A percentile compares a stretch with the other conserved stretches of the same genome.
These are phyloP conservation scores for Gambusia yucatana DNA, from an alignment of 2,797 vertebrate genomes.

Conservation along the genomic window DNA sequence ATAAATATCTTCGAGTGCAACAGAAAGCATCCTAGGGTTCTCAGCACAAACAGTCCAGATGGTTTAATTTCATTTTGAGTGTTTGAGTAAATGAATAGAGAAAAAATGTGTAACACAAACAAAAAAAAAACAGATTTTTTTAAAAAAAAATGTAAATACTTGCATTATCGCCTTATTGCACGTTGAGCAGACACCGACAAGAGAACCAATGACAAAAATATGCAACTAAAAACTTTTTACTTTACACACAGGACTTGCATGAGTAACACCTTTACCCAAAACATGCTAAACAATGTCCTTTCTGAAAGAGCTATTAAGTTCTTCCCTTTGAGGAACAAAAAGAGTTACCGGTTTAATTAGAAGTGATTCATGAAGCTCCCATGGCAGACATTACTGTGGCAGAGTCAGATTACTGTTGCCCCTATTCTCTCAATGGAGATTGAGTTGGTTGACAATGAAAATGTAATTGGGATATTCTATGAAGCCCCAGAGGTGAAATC, in stretches of 20 bases:
- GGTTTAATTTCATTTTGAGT: not conserved
- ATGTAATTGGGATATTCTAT: conserved; percentile 60
- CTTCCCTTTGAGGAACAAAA: conserved; percentile 34
- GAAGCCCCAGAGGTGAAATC: conserved; percentile 60
- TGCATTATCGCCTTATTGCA: not conserved
- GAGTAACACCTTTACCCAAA: conserved; percentile 21
- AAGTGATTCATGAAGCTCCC: conserved; percentile 52
- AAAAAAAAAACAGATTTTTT: not conserved
- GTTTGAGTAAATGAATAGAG: too few relatives aligned
- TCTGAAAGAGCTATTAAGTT: conserved; percentile 36
- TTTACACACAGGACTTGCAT: conserved; percentile 15
- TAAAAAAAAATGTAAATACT: too few relatives aligned
- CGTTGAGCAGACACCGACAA: not conserved
- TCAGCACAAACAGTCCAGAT: conserved; percentile 1
- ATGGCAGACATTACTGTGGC: conserved; percentile 53
- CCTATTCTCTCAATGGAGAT: conserved; percentile 45
- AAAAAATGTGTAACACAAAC: too few relatives aligned
- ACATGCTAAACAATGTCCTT: conserved; percentile 22
- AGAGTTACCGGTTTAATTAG: conserved; percentile 58
- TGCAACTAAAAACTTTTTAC: conserved; percentile 5
- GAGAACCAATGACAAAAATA: not conserved
- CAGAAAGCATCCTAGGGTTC: conserved; percentile 6
- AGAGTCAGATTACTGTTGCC: conserved; percentile 50
- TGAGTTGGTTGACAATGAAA: conserved; percentile 46
- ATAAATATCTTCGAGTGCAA: conserved; percentile 16